Evolutionary conservation across 2,113 vertebrate genomes (phyloP).

Genomic region (Pantherophis guttatus): DNA sequence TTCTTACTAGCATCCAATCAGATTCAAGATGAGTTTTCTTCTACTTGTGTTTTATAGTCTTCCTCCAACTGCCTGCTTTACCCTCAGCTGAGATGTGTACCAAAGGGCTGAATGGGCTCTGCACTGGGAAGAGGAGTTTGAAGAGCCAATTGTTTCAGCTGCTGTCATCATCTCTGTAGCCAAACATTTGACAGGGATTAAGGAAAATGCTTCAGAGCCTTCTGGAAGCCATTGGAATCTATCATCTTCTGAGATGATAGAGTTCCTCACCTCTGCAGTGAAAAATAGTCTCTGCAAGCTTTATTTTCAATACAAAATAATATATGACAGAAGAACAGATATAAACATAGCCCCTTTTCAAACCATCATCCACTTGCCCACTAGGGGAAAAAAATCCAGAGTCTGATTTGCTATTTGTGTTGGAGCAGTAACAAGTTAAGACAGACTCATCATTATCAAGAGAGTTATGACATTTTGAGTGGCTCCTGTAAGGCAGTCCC

Average conservation of each 20-base stretch:
- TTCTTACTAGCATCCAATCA: not conserved
- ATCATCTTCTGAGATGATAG: not conserved
- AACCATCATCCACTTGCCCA: not conserved
- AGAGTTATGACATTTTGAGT: not conserved
- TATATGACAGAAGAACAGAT: not conserved
- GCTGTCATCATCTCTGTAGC: not conserved
- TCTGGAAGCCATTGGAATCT: not conserved
- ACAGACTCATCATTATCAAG: not conserved
- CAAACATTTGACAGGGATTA: not conserved
- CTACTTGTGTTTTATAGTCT: not conserved
- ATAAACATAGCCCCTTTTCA: not conserved
- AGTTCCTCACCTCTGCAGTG: not conserved
- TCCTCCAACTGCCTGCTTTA: not conserved
- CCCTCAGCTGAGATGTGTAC: not conserved
- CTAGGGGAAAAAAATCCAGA: not conserved
- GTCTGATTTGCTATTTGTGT: not conserved
- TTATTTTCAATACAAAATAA: not conserved
- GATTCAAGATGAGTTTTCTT: not conserved
- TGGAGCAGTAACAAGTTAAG: not conserved
- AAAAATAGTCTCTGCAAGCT: not conserved
- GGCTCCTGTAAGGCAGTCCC: not conserved
- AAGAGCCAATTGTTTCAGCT: not conserved
- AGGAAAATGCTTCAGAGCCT: not conserved
- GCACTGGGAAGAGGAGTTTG: not conserved
- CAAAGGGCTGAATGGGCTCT: not conserved